Conservation (phyloP, 2,888 invertebrate species). For the Piscicola geometra region DNA sequence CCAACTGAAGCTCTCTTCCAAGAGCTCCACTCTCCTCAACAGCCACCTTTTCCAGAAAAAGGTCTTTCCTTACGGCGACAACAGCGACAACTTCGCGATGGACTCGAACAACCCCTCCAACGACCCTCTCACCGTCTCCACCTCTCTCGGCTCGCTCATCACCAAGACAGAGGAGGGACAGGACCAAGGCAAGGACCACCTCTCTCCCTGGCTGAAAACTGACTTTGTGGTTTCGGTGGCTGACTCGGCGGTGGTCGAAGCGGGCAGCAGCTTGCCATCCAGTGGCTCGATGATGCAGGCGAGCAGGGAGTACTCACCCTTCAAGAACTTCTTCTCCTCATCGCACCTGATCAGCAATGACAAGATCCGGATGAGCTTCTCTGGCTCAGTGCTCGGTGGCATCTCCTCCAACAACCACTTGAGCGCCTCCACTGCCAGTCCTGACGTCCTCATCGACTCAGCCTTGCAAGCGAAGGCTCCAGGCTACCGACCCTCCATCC, state of each 20-base stretch:
- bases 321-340: conserved; percentile 71
- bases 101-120: neutral
- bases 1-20: conserved; percentile 24
- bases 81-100: conserved; percentile 8
- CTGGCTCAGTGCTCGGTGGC: conserved; percentile 66
- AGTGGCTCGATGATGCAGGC: conserved; percentile 39
- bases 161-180: neutral
- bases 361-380: conserved; percentile 63
- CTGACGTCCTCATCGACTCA: conserved; percentile 46
- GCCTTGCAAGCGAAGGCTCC: conserved; percentile 55
- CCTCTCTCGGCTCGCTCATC: neutral
- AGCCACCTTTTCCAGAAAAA: neutral
- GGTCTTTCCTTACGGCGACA: no score
- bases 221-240: neutral
- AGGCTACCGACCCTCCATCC: conserved; percentile 49
- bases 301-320: conserved; percentile 73
- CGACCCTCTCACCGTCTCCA: neutral
- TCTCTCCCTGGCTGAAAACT: neutral
- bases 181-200: neutral
- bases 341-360: conserved; percentile 48
- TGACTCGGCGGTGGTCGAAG: conserved; percentile 6
- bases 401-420: conserved; percentile 42
- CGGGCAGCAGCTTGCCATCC: conserved; percentile 49
- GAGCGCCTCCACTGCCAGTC: conserved; percentile 41
- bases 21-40: neutral